phyloP scores from a whole-genome alignment of 2,888 invertebrate genomes.

The Muscina levida region DNA sequence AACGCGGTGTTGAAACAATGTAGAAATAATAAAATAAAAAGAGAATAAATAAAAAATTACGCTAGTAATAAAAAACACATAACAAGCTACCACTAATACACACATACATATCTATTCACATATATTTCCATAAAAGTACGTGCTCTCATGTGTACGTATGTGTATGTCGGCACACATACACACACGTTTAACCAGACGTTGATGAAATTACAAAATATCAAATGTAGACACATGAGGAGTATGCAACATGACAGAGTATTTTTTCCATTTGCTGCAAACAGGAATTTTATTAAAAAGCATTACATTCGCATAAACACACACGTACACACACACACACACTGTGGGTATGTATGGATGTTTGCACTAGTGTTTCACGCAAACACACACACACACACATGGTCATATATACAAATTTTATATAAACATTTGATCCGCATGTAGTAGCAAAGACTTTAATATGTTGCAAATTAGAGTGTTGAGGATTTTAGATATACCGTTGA shows the following conservation, averaged over 20 bases:
- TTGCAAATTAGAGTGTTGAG: not conserved
- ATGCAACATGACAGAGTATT: conserved; percentile 47
- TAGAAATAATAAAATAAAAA: conserved; percentile 42
- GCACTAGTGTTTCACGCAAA: not conserved
- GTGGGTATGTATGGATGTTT: not conserved
- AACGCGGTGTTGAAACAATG: conserved; percentile 43
- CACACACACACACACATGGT: not conserved
- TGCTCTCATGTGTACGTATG: not conserved
- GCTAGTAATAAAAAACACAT: not conserved
- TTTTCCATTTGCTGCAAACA: conserved; percentile 7
- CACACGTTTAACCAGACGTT: conserved; percentile 44
- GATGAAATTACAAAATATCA: conserved; percentile 60
- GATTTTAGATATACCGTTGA: not conserved
- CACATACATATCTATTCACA: too few species aligned
- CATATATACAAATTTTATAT: not conserved
- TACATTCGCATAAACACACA: not conserved
- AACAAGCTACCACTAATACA: not conserved
- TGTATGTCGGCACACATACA: not conserved
- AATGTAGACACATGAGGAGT: conserved; percentile 50
- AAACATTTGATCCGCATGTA: conserved; percentile 1
- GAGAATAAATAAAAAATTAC: conserved; percentile 8
- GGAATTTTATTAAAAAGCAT: conserved; percentile 44
- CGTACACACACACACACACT: not conserved
- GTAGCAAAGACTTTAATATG: conserved; percentile 6
- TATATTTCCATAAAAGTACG: too few species aligned